Conservation (phyloP, 2,888 invertebrate species). For the Caenorhabditis imperialis region DNA sequence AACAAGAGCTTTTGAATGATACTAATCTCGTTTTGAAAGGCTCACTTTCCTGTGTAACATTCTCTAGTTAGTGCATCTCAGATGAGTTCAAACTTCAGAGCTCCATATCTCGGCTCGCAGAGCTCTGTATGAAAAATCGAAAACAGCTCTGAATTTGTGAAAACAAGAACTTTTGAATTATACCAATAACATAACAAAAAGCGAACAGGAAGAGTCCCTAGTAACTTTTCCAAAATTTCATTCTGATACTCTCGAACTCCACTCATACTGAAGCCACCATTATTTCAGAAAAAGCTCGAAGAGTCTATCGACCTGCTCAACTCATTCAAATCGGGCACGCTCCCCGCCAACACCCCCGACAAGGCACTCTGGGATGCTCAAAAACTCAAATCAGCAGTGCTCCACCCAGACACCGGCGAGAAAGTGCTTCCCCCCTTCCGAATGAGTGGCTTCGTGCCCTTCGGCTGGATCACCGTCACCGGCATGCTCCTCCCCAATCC, state of each 20-base stretch:
- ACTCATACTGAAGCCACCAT: neutral
- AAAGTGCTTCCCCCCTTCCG: conserved; percentile 81
- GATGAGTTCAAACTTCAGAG: too few relatives aligned
- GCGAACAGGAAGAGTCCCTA: too few relatives aligned
- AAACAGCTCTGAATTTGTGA: too few relatives aligned
- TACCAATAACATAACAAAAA: too few relatives aligned
- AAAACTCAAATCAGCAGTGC: conserved; percentile 78
- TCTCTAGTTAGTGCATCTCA: too few relatives aligned
- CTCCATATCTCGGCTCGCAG: too few relatives aligned
- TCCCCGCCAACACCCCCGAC: conserved; percentile 5
- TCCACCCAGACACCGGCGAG: conserved; percentile 79
- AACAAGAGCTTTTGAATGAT: too few relatives aligned
- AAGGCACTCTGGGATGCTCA: conserved; percentile 80
- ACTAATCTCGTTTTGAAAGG: too few relatives aligned
- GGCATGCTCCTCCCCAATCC: conserved; percentile 80
- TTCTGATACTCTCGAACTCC: neutral
- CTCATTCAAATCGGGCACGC: conserved; percentile 43
- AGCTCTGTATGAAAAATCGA: too few relatives aligned
- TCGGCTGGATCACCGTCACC: conserved; percentile 80
- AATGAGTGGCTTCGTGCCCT: conserved; percentile 81
- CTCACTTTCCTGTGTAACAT: too few relatives aligned
- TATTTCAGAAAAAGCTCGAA: conserved; percentile 77
- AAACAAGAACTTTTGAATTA: too few relatives aligned
- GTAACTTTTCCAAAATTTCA: too few relatives aligned
- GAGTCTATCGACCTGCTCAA: conserved; percentile 79